Base-by-base conservation (phyloP, 2,888 invertebrate genomes). In the Phyllotreta cruciferae region DNA sequence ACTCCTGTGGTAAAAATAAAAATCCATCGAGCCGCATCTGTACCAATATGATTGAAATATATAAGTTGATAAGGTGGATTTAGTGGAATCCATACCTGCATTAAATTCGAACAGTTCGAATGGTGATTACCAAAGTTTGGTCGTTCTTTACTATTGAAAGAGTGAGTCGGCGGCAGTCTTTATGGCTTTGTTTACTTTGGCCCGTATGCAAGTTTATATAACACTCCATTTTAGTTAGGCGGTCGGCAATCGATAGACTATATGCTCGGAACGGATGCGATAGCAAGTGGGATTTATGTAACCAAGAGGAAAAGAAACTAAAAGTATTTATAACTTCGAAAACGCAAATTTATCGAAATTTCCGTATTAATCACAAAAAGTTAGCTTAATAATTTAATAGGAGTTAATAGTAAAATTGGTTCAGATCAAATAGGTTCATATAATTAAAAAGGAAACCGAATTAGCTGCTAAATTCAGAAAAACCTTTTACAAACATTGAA, bases 161-260 rank as follows among this genome's bases (percentile, higher is more conserved):
- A 72, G 73, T 69, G 71, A 69, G 68, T 71, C 67, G 72, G 70
- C 73, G 72, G 70, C 73, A 75, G 77, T 79, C 79, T 80, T 80
- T 80, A 80, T 80, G 73, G 78, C 78, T 80, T 79, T 80, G 80
- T 80, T 80, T 80, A 79, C 79, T 76, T 63, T 67, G 56, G 68
- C 71, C 71, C 73, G 75, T 77, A 77, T 77, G 75, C 74, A 76
- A 76, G 75, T 76, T 77, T 77, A 75, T 74, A 74, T 74, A 77
- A 76, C 75, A 74, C 75, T 70, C 70, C 63, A 73, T 75, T 71
- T 73, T 70, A 68, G 72, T 73, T 72, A 66, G 62, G 62, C 61
- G 54, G 45, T 38, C 54, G 39, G 47, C 37, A 65, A 58, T 67
- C 67, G 65, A 65, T 67, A 62, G 49, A 53, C 56, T 53, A 56